Conservation (phyloP, 2,113 vertebrate species). For the Erinaceus europaeus region DNA sequence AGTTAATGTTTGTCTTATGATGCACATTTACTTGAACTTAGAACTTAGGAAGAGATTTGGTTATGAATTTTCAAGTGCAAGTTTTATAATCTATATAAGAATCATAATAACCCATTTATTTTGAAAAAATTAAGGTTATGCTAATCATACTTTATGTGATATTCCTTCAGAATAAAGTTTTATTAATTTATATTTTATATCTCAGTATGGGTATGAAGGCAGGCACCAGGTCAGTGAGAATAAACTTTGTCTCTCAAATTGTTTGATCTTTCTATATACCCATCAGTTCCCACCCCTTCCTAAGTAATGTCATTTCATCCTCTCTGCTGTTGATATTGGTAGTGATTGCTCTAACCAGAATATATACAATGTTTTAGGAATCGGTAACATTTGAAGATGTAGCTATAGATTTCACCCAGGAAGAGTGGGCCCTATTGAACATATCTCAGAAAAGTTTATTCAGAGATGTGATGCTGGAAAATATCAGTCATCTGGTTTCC, state of each 20-base stretch:
- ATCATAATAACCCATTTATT: neutral
- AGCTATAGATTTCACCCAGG: too few species aligned
- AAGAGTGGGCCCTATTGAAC: constrained; percentile 24
- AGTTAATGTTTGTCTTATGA: neutral
- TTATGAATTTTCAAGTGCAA: neutral
- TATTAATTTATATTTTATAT: neutral
- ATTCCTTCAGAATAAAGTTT: neutral
- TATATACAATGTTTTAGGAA: neutral
- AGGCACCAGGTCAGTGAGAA: neutral
- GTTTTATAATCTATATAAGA: neutral
- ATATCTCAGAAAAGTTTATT: neutral
- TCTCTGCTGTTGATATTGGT: neutral
- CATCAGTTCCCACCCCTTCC: neutral
- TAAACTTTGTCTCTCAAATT: neutral
- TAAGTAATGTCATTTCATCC: neutral
- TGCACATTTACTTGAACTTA: neutral
- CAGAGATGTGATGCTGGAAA: constrained; percentile 8
- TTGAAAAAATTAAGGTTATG: neutral
- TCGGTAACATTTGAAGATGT: too few species aligned
- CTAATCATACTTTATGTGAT: neutral
- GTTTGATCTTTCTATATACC: neutral
- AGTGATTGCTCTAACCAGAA: neutral
- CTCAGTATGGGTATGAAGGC: neutral
- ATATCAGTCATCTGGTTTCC: neutral
- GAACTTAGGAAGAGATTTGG: neutral